These are phyloP conservation scores for Diacarnus erythraeanus DNA, from an alignment of 37 sponge, comb jelly and placozoan genomes.

Conservation along the genomic window DNA sequence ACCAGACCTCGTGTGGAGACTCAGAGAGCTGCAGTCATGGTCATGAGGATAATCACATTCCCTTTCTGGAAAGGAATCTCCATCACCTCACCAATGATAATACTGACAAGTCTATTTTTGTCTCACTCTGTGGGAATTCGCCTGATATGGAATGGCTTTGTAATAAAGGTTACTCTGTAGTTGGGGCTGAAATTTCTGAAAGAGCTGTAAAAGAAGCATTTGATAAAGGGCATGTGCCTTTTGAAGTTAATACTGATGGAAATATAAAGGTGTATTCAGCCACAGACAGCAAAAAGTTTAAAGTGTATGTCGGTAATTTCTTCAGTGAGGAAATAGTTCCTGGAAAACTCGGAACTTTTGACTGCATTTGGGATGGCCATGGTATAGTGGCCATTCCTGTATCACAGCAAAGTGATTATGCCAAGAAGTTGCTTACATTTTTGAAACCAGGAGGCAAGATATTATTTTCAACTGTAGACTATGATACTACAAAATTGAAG, in stretches of 20 bases:
- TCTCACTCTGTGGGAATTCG: constrained; percentile 17
- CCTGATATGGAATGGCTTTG: constrained; percentile 19
- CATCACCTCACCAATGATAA: neutral
- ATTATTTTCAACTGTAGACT: constrained; percentile 13
- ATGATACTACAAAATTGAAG: neutral
- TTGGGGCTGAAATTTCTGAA: constrained; percentile 10
- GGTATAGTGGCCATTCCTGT: constrained; percentile 2
- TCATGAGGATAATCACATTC: neutral
- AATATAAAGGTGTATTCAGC: constrained; percentile 16
- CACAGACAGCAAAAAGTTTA: constrained; percentile 4
- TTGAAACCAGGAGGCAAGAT: constrained; percentile 20
- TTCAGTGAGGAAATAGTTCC: neutral
- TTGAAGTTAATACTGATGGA: neutral
- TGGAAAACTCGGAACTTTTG: constrained; percentile 9
- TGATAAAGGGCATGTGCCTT: neutral
- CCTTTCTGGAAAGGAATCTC: neutral
- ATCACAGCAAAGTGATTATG: neutral
- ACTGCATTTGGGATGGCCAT: constrained; percentile 26
- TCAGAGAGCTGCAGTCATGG: neutral
- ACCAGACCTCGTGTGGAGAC: neutral
- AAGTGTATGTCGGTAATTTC: constrained; percentile 28
- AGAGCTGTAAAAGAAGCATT: constrained; percentile 8
- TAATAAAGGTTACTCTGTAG: constrained; percentile 11
- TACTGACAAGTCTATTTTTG: neutral
- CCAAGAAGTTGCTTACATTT: neutral